A percentile compares a stretch with the other conserved stretches of the same genome.
Conservation (phyloP, 2,797 vertebrate genomes). For the Pterois miles region DNA sequence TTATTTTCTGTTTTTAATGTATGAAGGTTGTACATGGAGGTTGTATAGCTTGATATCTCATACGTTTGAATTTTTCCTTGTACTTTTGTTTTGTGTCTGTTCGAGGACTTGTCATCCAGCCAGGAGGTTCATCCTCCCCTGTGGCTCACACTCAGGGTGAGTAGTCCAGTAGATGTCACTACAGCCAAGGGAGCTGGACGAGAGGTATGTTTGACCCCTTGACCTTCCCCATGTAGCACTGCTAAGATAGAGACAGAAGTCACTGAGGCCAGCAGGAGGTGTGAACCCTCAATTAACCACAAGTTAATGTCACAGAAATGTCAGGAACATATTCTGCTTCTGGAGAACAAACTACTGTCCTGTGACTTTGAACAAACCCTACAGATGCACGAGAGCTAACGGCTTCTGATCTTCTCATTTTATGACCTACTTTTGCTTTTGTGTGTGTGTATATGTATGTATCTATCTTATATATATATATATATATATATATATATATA, state of each 20-base stretch:
- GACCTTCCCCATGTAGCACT: conserved; percentile 52
- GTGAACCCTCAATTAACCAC: conserved; percentile 50
- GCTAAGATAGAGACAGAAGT: conserved; percentile 53
- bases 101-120: conserved; percentile 15
- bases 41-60: conserved; percentile 64
- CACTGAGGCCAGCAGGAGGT: conserved; percentile 47
- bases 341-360: conserved; percentile 37
- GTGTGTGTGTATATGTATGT: no score
- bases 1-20: conserved; percentile 44
- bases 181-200: conserved; percentile 73
- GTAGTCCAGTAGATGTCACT: conserved; percentile 87
- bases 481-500: no score
- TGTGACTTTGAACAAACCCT: conserved; percentile 55
- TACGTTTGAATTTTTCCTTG: conserved; percentile 42
- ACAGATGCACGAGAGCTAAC: background rate
- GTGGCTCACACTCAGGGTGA: conserved; percentile 22
- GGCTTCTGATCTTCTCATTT: background rate
- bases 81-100: conserved; percentile 38
- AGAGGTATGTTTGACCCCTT: conserved; percentile 67
- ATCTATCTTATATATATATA: no score
- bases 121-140: background rate
- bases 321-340: conserved; percentile 52
- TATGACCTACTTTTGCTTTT: conserved; percentile 11
- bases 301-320: conserved; percentile 65
- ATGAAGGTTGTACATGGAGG: conserved; percentile 48